These are phyloP conservation scores for Mylabris phalerata DNA, from an alignment of 1,140 invertebrate species.

Conservation along the genomic window DNA sequence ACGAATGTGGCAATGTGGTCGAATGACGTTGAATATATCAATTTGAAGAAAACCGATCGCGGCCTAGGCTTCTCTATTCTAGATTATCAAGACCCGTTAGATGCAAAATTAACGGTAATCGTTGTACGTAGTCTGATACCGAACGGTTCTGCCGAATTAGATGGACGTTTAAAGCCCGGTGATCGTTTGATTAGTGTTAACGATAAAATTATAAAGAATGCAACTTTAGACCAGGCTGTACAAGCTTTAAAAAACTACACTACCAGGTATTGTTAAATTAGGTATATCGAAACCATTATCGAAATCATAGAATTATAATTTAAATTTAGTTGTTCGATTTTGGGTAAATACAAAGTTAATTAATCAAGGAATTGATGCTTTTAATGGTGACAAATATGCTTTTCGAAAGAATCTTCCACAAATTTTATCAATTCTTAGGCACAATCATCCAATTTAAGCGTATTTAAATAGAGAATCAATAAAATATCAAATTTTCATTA, in stretches of 20 bases:
- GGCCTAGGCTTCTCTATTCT: conserved; percentile 93
- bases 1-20: conserved; percentile 89
- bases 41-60: conserved; percentile 80
- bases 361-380: too few species aligned
- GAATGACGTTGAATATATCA: conserved; percentile 77
- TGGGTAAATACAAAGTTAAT: too few species aligned
- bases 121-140: conserved; percentile 90
- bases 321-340: too few species aligned
- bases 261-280: conserved; percentile 72
- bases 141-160: conserved; percentile 80
- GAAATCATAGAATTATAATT: too few species aligned
- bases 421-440: too few species aligned
- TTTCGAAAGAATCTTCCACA: too few species aligned
- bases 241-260: conserved; percentile 80
- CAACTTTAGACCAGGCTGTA: conserved; percentile 84
- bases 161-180: conserved; percentile 84
- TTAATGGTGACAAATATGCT: too few species aligned
- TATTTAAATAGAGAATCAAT: too few species aligned
- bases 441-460: too few species aligned
- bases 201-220: conserved; percentile 62
- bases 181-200: conserved; percentile 50
- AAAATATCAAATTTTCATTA: too few species aligned
- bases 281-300: conserved; percentile 75
- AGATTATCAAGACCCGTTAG: conserved; percentile 88
- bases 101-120: conserved; percentile 84